Conservation (phyloP, 2,113 vertebrate species). For the Aphyosemion australe region DNA sequence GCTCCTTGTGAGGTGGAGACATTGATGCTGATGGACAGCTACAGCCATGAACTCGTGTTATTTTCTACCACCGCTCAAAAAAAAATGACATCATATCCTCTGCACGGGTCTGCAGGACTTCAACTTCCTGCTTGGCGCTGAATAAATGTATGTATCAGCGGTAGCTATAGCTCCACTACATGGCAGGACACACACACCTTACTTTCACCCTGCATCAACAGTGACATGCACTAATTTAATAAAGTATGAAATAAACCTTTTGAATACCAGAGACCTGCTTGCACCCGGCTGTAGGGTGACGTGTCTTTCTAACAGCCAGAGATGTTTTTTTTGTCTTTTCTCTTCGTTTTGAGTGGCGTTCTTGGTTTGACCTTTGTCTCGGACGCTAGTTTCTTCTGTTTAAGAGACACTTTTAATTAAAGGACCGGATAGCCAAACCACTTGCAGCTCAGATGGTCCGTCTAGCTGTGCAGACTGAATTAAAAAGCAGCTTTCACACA, state of each 20-base stretch:
- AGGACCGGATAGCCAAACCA: constrained; percentile 22
- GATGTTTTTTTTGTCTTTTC: constrained; percentile 17
- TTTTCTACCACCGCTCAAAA: constrained; percentile 28
- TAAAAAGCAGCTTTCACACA: constrained; percentile 26
- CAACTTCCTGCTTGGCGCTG: constrained; percentile 61
- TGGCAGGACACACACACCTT: constrained; percentile 14
- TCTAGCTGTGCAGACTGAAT: constrained; percentile 39
- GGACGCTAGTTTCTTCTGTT: constrained; percentile 16
- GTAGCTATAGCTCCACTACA: constrained; percentile 31
- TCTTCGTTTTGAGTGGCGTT: constrained; percentile 31
- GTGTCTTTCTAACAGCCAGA: constrained; percentile 27
- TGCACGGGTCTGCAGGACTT: constrained; percentile 33
- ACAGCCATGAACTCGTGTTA: constrained; percentile 48
- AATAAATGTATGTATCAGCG: constrained; percentile 60
- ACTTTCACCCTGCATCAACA: constrained; percentile 23
- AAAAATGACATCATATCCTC: constrained; percentile 68
- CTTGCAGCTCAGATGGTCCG: constrained; percentile 6
- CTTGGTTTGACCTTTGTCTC: constrained; percentile 46
- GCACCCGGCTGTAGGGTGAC: constrained; percentile 29
- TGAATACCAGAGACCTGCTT: constrained; percentile 34
- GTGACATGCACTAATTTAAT: constrained; percentile 57
- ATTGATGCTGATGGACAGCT: constrained; percentile 56
- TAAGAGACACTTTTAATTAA: constrained; percentile 44
- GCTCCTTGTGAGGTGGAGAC: constrained; percentile 39
- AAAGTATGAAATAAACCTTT: constrained; percentile 50